Percentiles rank a stretch among this genome's conserved stretches.
These are phyloP conservation scores for Macquaria australasica DNA, from an alignment of 2,113 vertebrate genomes.

Conservation along the genomic window DNA sequence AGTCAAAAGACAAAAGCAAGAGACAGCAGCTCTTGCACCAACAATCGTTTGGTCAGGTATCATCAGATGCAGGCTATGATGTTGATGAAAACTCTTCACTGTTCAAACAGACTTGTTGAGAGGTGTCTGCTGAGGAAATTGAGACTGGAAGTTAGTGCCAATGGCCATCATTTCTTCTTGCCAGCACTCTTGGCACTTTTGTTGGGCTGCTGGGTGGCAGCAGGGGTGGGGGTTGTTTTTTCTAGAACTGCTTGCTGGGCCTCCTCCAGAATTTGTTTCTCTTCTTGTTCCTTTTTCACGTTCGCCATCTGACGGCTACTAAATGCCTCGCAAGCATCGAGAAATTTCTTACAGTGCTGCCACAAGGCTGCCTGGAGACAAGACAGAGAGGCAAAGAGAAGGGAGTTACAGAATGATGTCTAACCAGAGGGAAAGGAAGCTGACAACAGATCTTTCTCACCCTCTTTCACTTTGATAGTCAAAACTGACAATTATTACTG, in stretches of 20 bases:
- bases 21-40: not conserved
- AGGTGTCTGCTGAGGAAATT: slow-evolving; percentile 24
- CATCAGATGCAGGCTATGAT: not conserved
- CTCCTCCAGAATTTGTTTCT: slow-evolving; percentile 74
- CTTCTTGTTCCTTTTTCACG: slow-evolving; percentile 76
- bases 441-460: not conserved
- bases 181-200: slow-evolving; percentile 75
- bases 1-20: not conserved
- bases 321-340: slow-evolving; percentile 80
- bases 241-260: slow-evolving; percentile 65
- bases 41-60: slow-evolving; percentile 20
- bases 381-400: slow-evolving; percentile 21
- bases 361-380: slow-evolving; percentile 58
- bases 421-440: not conserved
- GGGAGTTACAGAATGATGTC: slow-evolving; percentile 15
- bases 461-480: slow-evolving; percentile 7
- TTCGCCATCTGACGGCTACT: slow-evolving; percentile 79
- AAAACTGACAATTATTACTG: not conserved
- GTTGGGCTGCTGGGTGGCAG: slow-evolving; percentile 24
- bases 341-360: slow-evolving; percentile 71
- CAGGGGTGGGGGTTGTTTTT: slow-evolving; percentile 65
- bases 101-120: slow-evolving; percentile 38
- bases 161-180: slow-evolving; percentile 83
- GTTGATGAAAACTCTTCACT: slow-evolving; percentile 27
- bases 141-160: slow-evolving; percentile 16